Percentiles rank a stretch among this genome's conserved stretches.
Evolutionary conservation across 2,797 vertebrate species (phyloP).

Genomic region (Sus cebifrons): DNA sequence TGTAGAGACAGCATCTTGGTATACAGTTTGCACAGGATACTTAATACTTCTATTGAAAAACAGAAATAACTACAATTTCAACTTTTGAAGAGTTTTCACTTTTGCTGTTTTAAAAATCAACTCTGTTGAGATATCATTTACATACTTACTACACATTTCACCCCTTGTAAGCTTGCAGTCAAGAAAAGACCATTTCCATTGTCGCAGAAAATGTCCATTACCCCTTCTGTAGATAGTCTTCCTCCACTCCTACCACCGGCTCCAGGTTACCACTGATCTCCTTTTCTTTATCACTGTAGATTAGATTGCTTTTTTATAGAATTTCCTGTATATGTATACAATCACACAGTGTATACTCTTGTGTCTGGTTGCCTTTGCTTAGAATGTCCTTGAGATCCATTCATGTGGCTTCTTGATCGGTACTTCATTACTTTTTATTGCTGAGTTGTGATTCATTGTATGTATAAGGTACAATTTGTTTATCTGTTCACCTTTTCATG

Average conservation of each 20-base stretch:
- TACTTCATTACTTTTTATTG: constrained; percentile 51
- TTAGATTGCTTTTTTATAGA: constrained; percentile 46
- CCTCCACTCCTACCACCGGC: background rate
- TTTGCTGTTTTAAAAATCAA: constrained; percentile 32
- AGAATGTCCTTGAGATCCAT: constrained; percentile 48
- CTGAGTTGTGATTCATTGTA: background rate
- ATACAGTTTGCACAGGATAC: background rate
- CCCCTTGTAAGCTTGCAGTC: constrained; percentile 11
- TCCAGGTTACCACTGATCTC: background rate
- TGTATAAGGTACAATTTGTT: background rate
- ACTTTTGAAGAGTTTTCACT: constrained; percentile 45
- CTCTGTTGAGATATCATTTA: constrained; percentile 37
- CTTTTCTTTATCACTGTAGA: constrained; percentile 5
- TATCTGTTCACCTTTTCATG: constrained; percentile 37
- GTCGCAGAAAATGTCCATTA: background rate
- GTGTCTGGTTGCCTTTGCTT: constrained; percentile 51
- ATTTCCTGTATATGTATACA: constrained; percentile 14
- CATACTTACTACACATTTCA: background rate
- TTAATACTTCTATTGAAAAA: constrained; percentile 29
- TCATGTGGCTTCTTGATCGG: constrained; percentile 27
- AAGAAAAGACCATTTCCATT: constrained; percentile 22
- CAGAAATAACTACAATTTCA: constrained; percentile 24
- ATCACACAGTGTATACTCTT: background rate
- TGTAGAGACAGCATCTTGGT: background rate
- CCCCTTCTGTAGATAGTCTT: background rate